phyloP scores from a whole-genome alignment of 2,888 invertebrate species.

The Gastrophysa polygoni region DNA sequence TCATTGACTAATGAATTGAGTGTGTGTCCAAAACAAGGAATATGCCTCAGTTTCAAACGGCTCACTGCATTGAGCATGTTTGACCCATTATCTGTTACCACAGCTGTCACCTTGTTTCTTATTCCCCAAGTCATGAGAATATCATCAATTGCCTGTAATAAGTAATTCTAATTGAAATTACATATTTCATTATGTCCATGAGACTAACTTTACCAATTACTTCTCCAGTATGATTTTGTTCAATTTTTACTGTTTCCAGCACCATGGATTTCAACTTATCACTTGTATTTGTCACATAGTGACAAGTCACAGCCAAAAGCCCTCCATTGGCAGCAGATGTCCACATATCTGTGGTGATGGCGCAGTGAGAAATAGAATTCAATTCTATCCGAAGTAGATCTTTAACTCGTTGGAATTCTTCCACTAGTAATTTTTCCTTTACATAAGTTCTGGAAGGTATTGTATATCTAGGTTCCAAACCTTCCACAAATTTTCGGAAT shows the following conservation, averaged over 20 bases:
- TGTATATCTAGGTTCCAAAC: neutral
- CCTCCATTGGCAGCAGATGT: neutral
- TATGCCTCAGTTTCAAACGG: neutral
- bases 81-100: neutral
- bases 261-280: neutral
- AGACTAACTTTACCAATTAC: neutral
- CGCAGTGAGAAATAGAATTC: neutral
- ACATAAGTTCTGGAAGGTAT: neutral
- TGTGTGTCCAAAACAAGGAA: slow-evolving; percentile 1
- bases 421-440: neutral
- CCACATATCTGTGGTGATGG: neutral
- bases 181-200: neutral
- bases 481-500: neutral
- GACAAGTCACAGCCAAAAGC: neutral
- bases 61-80: neutral
- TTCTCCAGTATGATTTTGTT: neutral
- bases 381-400: neutral
- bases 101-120: neutral
- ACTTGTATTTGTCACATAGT: neutral
- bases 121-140: neutral
- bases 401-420: neutral
- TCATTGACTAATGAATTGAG: neutral
- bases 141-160: neutral
- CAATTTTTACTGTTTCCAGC: neutral
- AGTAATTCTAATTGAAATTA: neutral